phyloP scores from a whole-genome alignment of 2,797 vertebrate genomes.

The Notoglanidium macrostoma region DNA sequence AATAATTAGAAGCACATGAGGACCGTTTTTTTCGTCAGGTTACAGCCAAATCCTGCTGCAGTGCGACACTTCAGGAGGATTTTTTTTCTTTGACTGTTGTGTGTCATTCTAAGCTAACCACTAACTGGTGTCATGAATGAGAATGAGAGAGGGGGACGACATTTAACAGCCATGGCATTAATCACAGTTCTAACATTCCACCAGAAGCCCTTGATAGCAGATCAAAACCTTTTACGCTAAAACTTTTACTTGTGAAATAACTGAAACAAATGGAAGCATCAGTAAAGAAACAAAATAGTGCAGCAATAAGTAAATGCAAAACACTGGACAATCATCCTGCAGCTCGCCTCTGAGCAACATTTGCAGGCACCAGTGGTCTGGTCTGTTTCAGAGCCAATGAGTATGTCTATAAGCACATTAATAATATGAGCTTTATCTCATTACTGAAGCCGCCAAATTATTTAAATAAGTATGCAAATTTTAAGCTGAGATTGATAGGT shows the following conservation, averaged over 20 bases:
- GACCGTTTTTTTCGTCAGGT: neutral
- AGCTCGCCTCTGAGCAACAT: neutral
- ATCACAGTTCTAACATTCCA: neutral
- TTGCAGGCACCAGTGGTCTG: neutral
- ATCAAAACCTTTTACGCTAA: neutral
- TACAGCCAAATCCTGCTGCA: constrained; percentile 11
- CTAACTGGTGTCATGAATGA: neutral
- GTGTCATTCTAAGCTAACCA: constrained; percentile 14
- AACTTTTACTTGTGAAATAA: neutral
- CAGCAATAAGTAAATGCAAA: neutral
- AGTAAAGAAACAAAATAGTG: neutral
- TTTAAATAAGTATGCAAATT: constrained; percentile 7
- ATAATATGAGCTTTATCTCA: constrained; percentile 14
- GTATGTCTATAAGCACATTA: constrained; percentile 13
- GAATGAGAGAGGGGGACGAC: neutral
- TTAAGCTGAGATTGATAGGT: neutral
- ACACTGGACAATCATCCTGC: neutral
- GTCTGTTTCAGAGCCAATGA: neutral
- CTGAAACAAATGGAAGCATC: neutral
- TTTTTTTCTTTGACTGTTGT: neutral
- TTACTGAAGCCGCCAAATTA: constrained; percentile 1
- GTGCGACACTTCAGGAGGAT: neutral
- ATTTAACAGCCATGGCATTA: neutral
- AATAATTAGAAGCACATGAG: neutral
- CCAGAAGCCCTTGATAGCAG: neutral